Evolutionary conservation across 2,888 invertebrate species (phyloP).

Genomic region (Listrodromus nycthemerus): DNA sequence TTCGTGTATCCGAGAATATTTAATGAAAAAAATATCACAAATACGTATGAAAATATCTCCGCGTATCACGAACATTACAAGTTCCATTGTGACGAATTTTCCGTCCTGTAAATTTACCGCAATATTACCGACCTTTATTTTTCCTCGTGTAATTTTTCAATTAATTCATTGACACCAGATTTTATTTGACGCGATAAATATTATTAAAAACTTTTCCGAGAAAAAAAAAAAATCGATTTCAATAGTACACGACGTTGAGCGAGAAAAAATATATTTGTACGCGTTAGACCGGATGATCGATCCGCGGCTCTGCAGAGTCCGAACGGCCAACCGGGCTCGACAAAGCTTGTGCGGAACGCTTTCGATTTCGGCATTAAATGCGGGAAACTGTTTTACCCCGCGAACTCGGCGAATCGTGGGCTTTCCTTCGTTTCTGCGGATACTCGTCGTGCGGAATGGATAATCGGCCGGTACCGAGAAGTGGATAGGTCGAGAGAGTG

Average conservation of each 20-base stretch:
- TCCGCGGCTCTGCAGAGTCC: background rate
- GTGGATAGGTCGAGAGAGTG: background rate
- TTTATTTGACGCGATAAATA: background rate
- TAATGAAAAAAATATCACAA: background rate
- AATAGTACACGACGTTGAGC: background rate
- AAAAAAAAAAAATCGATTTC: background rate
- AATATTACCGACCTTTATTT: too few relatives aligned
- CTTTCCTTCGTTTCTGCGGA: conserved; percentile 19
- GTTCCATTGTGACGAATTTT: background rate
- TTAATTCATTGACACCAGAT: background rate
- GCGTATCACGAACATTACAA: background rate
- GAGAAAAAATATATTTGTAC: background rate
- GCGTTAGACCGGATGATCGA: background rate
- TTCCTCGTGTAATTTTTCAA: too few relatives aligned
- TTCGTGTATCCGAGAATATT: background rate
- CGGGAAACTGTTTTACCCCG: background rate
- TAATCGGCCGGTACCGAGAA: conserved; percentile 25
- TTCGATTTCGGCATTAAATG: background rate
- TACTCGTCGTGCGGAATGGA: conserved; percentile 49
- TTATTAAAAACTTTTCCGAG: background rate
- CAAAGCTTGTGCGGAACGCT: background rate
- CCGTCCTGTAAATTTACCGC: background rate
- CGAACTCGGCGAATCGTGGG: conserved; percentile 12
- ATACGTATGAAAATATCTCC: background rate
- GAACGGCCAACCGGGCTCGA: background rate